phyloP scores from a whole-genome alignment of 2,888 invertebrate species.

The Abscondita cerata region DNA sequence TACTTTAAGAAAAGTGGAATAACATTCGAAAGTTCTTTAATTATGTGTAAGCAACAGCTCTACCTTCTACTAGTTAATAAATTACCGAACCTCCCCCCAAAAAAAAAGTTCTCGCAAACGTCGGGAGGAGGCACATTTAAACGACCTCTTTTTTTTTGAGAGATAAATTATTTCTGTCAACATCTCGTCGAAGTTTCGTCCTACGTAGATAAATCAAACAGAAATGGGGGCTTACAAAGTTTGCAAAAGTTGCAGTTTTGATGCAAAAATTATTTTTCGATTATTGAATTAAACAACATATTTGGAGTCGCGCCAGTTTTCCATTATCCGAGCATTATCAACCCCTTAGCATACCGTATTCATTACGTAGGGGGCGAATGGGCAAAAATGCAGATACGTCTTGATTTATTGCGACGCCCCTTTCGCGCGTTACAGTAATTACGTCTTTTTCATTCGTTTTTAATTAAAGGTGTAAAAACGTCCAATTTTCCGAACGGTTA shows the following conservation, averaged over 20 bases:
- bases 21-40: too few relatives aligned
- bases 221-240: not conserved
- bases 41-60: too few relatives aligned
- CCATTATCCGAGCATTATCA: slow-evolving; percentile 24
- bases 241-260: slow-evolving; percentile 16
- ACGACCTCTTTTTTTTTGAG: not conserved
- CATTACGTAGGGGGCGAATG: slow-evolving; percentile 8
- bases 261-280: slow-evolving; percentile 27
- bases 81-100: too few relatives aligned
- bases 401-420: not conserved
- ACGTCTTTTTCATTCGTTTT: not conserved
- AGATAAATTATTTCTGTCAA: too few relatives aligned
- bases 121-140: too few relatives aligned
- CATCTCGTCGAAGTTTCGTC: not conserved
- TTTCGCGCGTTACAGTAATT: not conserved
- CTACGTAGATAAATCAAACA: not conserved
- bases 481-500: slow-evolving; percentile 3
- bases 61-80: too few relatives aligned
- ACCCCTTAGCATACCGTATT: slow-evolving; percentile 18
- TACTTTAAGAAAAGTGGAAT: too few relatives aligned
- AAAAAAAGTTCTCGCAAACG: too few relatives aligned
- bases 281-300: slow-evolving; percentile 26
- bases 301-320: slow-evolving; percentile 22
- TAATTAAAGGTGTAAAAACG: slow-evolving; percentile 1
- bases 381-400: slow-evolving; percentile 6